Evolutionary conservation across 2,888 invertebrate genomes (phyloP).

Genomic region (Eupithecia centaureata): DNA sequence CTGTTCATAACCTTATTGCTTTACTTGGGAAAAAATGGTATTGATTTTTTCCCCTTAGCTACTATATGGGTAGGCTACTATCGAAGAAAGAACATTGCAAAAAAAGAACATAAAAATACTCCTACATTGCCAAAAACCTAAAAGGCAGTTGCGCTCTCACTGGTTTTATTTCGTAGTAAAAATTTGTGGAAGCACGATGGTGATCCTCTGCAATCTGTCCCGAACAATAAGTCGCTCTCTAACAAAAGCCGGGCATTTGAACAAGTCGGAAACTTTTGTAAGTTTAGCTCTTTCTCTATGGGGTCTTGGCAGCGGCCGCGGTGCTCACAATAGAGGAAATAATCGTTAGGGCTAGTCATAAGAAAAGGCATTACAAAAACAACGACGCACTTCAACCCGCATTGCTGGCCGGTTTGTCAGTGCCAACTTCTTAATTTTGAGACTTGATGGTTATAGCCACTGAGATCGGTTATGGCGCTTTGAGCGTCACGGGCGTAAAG

Average conservation of each 20-base stretch:
- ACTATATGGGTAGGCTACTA: too few species aligned
- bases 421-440: slow-evolving; percentile 68
- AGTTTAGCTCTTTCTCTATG: slow-evolving; percentile 80
- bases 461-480: slow-evolving; percentile 16
- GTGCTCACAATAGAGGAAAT: slow-evolving; percentile 77
- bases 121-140: slow-evolving; percentile 35
- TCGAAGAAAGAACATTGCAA: slow-evolving; percentile 8
- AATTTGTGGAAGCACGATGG: slow-evolving; percentile 64
- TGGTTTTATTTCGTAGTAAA: slow-evolving; percentile 51
- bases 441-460: slow-evolving; percentile 46
- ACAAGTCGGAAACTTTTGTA: slow-evolving; percentile 83
- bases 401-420: slow-evolving; percentile 74
- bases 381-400: slow-evolving; percentile 74
- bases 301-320: slow-evolving; percentile 76
- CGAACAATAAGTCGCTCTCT: slow-evolving; percentile 82
- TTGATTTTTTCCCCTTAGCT: too few species aligned
- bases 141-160: slow-evolving; percentile 39
- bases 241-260: slow-evolving; percentile 83
- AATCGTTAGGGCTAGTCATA: slow-evolving; percentile 81
- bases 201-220: slow-evolving; percentile 82
- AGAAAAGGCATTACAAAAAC: slow-evolving; percentile 80
- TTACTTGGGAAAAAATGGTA: not conserved
- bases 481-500: slow-evolving; percentile 37
- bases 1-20: not conserved
- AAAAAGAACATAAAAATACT: slow-evolving; percentile 29